Base-by-base conservation (phyloP, 2,113 vertebrate genomes). In the Sinocyclocheilus grahami region DNA sequence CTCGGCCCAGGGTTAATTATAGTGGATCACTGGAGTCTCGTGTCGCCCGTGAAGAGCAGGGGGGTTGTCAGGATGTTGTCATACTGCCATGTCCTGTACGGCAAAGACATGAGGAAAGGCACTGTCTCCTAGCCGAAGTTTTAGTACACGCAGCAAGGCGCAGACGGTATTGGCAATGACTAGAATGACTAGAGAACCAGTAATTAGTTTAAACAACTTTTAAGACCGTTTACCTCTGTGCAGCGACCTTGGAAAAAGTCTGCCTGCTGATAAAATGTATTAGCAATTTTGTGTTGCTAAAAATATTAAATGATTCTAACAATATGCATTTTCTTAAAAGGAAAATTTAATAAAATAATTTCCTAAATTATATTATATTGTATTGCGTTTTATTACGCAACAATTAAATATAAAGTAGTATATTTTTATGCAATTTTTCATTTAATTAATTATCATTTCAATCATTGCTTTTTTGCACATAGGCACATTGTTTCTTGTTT, bases 1-100 rank as follows among this genome's bases (percentile, higher is more conserved):
- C 92, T 90, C 84, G 53, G 87, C 93, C 95, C 95, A 95, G 93
- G 95, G 94, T 95, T 96, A 96, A 96, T 96, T 95, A 95, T 95
- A 95, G 95, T 90, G 89, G 91, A 92, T 91, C 94, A 92, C 92
- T 91, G 87, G 92, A 94, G 93, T 93, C 92, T 92, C 86, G 89
- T 95, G 94, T 94, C 92, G 93, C 91, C 85, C 10, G 33, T 81
- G 37, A 65, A 82, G 22, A 83, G 58, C 92, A 92, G 91, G 90
- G 92, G 89, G 91, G 89, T 67, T 92, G 94, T 90, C 93, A 90
- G 90, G 92, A 94, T 95, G 89, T 93, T 94, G 93, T 94, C 93
- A 93, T 88, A 74, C 90, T 93, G 93, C 94, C 93, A 94, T 94
- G 92, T 93, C 91, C 93, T 92, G 91, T 92, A 65, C 90, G 87